These are phyloP conservation scores for Holothuria scabra DNA, from an alignment of 53 echinoderm and acorn worm genomes.

Conservation along the genomic window DNA sequence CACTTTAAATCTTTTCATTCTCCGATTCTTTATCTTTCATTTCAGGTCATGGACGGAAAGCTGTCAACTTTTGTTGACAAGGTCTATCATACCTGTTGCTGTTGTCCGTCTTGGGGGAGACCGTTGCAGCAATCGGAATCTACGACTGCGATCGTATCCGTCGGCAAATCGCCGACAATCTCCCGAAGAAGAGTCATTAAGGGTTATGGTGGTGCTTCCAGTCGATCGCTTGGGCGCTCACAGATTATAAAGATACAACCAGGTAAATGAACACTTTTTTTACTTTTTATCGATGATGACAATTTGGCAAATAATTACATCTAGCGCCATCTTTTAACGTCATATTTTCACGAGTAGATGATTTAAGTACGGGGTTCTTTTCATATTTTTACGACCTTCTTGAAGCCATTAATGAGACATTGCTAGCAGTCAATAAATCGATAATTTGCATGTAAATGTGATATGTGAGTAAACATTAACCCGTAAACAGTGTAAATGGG, in stretches of 20 bases:
- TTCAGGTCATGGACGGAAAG: conserved; percentile 37
- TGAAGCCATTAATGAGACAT: too few species aligned
- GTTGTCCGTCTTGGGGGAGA: conserved; percentile 72
- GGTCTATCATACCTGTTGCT: conserved; percentile 61
- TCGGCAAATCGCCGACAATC: conserved; percentile 17
- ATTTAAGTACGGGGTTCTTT: too few species aligned
- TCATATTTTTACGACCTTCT: too few species aligned
- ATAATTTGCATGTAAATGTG: too few species aligned
- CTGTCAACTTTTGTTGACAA: conserved; percentile 48
- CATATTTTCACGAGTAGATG: too few species aligned
- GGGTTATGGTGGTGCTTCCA: conserved; percentile 44
- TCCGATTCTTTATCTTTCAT: background rate
- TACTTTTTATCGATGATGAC: too few species aligned
- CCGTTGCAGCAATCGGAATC: conserved; percentile 72
- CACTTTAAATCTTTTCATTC: too few species aligned
- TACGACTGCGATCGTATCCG: conserved; percentile 66
- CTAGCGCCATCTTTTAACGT: too few species aligned
- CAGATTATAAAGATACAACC: conserved; percentile 46
- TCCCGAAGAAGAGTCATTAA: conserved; percentile 14
- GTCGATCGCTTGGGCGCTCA: conserved; percentile 1
- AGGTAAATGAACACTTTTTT: background rate
- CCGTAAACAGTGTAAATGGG: too few species aligned
- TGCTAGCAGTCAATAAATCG: too few species aligned
- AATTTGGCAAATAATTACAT: too few species aligned
- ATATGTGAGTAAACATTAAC: too few species aligned